Evolutionary conservation across 2,113 vertebrate species (phyloP).

Genomic region (Mus pahari): DNA sequence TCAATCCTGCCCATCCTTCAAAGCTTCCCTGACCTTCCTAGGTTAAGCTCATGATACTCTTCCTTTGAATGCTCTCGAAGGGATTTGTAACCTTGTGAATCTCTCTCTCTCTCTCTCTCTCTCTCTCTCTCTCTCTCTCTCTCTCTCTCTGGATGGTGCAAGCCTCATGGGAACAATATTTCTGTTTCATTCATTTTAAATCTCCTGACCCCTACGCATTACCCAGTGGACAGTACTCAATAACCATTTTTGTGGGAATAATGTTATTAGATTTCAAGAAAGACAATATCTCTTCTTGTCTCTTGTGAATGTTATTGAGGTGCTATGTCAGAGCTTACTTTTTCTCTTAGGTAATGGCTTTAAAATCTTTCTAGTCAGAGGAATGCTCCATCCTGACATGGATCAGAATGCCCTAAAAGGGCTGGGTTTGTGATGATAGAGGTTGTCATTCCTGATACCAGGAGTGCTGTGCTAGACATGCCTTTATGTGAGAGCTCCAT

Average conservation of each 20-base stretch:
- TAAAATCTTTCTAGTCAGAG: slow-evolving; percentile 4
- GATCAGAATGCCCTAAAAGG: not conserved
- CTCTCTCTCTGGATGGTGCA: not conserved
- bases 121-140: not conserved
- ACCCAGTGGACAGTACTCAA: not conserved
- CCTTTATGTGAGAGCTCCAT: not conserved
- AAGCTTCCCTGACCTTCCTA: not conserved
- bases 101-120: not conserved
- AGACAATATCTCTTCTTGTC: not conserved
- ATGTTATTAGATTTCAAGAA: slow-evolving; percentile 38
- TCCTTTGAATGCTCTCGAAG: slow-evolving; percentile 6
- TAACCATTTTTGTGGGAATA: not conserved
- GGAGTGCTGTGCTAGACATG: not conserved
- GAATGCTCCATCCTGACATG: not conserved
- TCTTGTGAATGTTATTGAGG: slow-evolving; percentile 38
- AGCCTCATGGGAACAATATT: slow-evolving; percentile 8
- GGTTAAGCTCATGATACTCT: not conserved
- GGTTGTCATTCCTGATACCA: not conserved
- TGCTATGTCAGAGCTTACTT: not conserved
- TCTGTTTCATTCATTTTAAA: not conserved
- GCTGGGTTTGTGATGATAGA: not conserved
- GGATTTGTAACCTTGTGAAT: slow-evolving; percentile 20
- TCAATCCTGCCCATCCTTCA: not conserved
- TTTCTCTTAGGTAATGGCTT: slow-evolving; percentile 10
- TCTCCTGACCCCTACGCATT: not conserved